Evolutionary conservation across 2,113 vertebrate species (phyloP).

Genomic region (Chaetodon auriga): DNA sequence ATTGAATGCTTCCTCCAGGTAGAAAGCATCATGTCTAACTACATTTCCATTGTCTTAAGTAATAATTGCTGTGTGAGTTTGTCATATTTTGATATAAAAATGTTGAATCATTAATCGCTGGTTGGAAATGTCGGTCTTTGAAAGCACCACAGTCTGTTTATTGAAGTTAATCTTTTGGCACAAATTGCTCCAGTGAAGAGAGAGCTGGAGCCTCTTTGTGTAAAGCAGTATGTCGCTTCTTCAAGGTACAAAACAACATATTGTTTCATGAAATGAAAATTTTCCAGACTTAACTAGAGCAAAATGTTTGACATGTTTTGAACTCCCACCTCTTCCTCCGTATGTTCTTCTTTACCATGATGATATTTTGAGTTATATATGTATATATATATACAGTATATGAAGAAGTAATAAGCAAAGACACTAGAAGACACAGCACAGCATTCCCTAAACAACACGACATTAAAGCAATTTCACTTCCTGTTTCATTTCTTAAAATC

Average conservation of each 20-base stretch:
- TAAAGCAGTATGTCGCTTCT: not conserved
- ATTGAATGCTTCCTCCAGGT: not conserved
- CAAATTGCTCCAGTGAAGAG: not conserved
- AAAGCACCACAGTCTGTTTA: not conserved
- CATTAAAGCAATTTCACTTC: conserved; percentile 9
- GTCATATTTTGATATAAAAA: not conserved
- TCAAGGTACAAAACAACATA: not conserved
- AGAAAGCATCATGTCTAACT: not conserved
- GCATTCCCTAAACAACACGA: not conserved
- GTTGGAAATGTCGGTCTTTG: not conserved
- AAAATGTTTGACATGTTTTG: not conserved
- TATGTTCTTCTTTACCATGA: not conserved
- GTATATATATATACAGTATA: not conserved
- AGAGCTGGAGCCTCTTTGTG: not conserved
- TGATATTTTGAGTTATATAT: not conserved
- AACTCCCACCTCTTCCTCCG: not conserved
- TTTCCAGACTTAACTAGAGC: not conserved
- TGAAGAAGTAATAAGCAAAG: not conserved
- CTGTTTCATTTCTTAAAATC: conserved; percentile 40
- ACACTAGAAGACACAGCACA: not conserved
- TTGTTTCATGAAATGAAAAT: not conserved
- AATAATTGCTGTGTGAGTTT: not conserved
- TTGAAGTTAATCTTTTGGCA: not conserved
- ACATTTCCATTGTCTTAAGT: not conserved
- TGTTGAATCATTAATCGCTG: not conserved